Evolutionary conservation across 2,113 vertebrate genomes (phyloP), one percentile per base, ranked within the genome.

Genomic region (Coryphaenoides rupestris): DNA sequence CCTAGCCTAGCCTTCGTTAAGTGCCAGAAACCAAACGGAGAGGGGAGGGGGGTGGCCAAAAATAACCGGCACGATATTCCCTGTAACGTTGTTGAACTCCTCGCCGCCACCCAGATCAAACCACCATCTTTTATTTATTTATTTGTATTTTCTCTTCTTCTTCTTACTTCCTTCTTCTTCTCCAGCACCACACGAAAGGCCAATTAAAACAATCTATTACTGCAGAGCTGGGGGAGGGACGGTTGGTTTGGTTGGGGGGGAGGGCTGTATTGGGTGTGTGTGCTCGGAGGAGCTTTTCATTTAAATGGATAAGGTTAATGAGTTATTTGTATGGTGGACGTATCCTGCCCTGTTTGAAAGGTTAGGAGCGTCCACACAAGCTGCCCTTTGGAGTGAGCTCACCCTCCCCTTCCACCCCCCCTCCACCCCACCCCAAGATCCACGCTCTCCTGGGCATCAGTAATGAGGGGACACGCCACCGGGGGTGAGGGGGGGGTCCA

Each of bases 261-360:
- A 26, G 24, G 24, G 24, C 3, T 3, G 24, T n/a, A 26, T 3
- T 3, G 24, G 3, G 24, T 6, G 24, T 26, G 24, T 26, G 28
- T 5, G 28, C 28, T 33, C 5, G 28, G 28, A 64, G 78, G 67
- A 74, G 76, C 77, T n/a, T 82, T 88, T 88, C 76, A 91, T 91
- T 86, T 89, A 89, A 89, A 89, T 84, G 86, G 89, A 90, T 89
- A 90, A 91, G 91, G 89, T 91, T 92, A 92, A 92, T 90, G 89
- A 91, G 88, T 91, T 92, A 92, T 92, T 92, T 92, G 89, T 91
- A 90, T 89, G 88, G 89, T 83, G 87, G 89, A 89, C 74, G 81
- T 88, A 88, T 89, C 88, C 81, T 60, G 66, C 70, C 78, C 76
- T n/a, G 87, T 90, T 85, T 83, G 77, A 90, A 91, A 92, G 88